Percentiles rank a stretch among this genome's conserved stretches.
phyloP scores from a whole-genome alignment of 1,140 invertebrate genomes.

The Diuraphis noxia region DNA sequence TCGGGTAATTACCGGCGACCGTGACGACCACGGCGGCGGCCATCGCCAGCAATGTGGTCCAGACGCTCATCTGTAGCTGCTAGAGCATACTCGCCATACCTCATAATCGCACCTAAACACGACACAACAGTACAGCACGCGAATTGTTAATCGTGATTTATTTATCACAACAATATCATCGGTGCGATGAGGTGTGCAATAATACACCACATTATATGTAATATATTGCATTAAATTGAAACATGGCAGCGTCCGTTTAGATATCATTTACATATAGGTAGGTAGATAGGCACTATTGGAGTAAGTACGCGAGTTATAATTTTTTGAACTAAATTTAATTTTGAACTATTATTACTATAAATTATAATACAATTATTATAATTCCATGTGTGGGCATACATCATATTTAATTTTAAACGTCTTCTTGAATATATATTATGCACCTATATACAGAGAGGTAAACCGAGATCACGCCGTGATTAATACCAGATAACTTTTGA shows the following conservation, averaged over 20 bases:
- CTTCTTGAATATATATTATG: not conserved
- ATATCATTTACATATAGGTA: not conserved
- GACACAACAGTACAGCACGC: not conserved
- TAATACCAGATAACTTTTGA: not conserved
- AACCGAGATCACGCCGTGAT: not conserved
- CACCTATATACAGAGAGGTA: not conserved
- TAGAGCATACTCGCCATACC: slow-evolving; percentile 8
- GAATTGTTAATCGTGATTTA: not conserved
- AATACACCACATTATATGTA: not conserved
- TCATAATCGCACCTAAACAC: slow-evolving; percentile 35
- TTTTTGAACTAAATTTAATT: not conserved
- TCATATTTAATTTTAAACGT: not conserved
- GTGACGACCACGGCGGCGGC: slow-evolving; percentile 19
- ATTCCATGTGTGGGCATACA: not conserved
- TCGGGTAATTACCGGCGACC: slow-evolving; percentile 57
- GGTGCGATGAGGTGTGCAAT: not conserved
- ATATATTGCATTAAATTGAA: not conserved
- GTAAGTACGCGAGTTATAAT: not conserved
- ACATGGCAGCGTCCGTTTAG: not conserved
- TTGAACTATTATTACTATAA: not conserved
- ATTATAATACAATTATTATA: slow-evolving; percentile 5
- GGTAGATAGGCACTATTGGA: not conserved
- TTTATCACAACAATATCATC: not conserved
- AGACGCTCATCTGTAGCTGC: slow-evolving; percentile 15
- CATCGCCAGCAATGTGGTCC: slow-evolving; percentile 39